Conservation (phyloP, 92 coral and sea anemone species). For the Blastomussa wellsi region DNA sequence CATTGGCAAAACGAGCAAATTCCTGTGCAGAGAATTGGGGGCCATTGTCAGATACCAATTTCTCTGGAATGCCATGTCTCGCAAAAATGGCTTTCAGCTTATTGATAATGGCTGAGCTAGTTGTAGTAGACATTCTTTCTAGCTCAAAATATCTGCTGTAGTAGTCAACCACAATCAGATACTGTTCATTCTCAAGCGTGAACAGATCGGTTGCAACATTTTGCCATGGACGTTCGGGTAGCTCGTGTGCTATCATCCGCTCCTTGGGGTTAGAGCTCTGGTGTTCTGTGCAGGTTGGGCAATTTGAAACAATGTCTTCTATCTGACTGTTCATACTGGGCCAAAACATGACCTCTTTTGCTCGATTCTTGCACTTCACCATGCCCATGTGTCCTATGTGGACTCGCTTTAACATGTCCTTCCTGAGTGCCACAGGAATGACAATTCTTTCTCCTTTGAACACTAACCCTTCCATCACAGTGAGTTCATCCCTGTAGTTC, state of each 20-base stretch:
- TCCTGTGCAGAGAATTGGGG: neutral
- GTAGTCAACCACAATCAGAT: slow-evolving; percentile 8
- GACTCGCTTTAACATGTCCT: no score
- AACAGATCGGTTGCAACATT: slow-evolving; percentile 62
- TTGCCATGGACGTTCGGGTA: slow-evolving; percentile 58
- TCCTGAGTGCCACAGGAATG: neutral
- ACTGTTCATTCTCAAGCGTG: neutral
- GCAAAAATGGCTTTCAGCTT: no score
- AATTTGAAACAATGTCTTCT: slow-evolving; percentile 49
- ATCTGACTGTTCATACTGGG: slow-evolving; percentile 60
- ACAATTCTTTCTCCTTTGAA: no score
- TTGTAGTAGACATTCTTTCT: no score
- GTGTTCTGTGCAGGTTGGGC: no score
- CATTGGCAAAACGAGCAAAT: neutral
- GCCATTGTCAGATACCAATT: slow-evolving; percentile 16
- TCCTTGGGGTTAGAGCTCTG: no score
- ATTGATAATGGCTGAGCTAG: no score
- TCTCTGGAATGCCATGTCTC: slow-evolving; percentile 30
- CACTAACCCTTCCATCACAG: no score
- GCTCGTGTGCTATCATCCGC: slow-evolving; percentile 22
- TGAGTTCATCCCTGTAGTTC: no score
- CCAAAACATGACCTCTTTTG: slow-evolving; percentile 64
- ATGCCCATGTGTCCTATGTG: no score
- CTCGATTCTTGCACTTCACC: slow-evolving; percentile 34
- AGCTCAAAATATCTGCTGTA: slow-evolving; percentile 9